phyloP scores from a whole-genome alignment of 2,113 vertebrate genomes.

The Chrysochloris asiatica region DNA sequence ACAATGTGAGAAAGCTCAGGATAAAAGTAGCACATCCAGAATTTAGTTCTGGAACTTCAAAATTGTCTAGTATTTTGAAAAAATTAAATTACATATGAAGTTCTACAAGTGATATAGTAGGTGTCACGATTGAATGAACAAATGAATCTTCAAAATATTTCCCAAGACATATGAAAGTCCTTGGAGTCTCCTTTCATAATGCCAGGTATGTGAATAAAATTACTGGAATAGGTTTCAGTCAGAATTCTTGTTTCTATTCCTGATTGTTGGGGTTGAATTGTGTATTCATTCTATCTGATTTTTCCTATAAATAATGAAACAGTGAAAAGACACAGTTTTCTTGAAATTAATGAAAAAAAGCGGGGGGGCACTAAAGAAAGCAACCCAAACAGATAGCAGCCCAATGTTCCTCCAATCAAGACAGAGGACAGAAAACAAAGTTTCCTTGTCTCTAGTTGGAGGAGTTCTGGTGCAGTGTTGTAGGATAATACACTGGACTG shows the following conservation, averaged over 20 bases:
- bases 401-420: background rate
- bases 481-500: too few relatives aligned
- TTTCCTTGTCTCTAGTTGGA: background rate
- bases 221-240: background rate
- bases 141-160: slow-evolving; percentile 21
- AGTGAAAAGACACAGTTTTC: slow-evolving; percentile 2
- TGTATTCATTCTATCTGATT: background rate
- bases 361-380: background rate
- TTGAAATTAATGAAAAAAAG: background rate
- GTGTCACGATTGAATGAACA: background rate
- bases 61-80: background rate
- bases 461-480: too few relatives aligned
- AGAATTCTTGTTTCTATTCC: background rate
- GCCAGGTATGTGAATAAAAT: slow-evolving; percentile 25
- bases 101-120: background rate
- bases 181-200: background rate
- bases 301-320: background rate
- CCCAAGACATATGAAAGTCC: background rate
- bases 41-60: background rate
- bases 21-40: background rate
- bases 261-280: background rate
- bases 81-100: background rate
- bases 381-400: background rate
- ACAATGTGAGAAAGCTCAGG: background rate
- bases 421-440: background rate